These are phyloP conservation scores for Nanorana parkeri DNA, from an alignment of 2,113 vertebrate species.

Conservation along the genomic window DNA sequence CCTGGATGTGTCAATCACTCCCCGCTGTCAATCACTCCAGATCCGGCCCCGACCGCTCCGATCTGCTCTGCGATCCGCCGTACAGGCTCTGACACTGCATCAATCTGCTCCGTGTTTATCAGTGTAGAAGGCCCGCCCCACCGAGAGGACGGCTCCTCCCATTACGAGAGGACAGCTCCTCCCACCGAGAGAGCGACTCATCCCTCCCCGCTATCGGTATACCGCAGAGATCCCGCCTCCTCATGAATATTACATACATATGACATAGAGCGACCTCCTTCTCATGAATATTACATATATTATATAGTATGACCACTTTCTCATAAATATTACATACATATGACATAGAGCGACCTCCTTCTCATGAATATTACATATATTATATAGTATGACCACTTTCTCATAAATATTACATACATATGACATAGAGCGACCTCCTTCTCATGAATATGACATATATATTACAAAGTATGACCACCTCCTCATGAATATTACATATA, in stretches of 20 bases:
- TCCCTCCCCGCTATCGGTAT: no score
- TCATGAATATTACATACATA: not conserved
- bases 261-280: no score
- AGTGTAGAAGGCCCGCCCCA: not conserved
- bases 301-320: no score
- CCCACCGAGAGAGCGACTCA: not conserved
- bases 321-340: not conserved
- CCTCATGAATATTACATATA: not conserved
- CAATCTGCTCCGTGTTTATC: constrained; percentile 37
- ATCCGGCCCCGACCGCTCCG: not conserved
- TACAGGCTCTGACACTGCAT: constrained; percentile 26
- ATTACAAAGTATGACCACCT: not conserved
- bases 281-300: not conserved
- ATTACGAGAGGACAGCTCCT: not conserved
- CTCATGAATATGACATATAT: not conserved
- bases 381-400: no score
- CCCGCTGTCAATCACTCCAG: not conserved
- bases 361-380: not conserved
- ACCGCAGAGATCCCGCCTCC: no score
- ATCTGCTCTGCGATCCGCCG: not conserved
- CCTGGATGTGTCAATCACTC: not conserved
- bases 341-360: no score
- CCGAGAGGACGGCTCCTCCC: not conserved
- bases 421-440: not conserved
- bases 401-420: not conserved